Conservation (phyloP, 2,113 vertebrate genomes). For the Benitochromis conjunctus region DNA sequence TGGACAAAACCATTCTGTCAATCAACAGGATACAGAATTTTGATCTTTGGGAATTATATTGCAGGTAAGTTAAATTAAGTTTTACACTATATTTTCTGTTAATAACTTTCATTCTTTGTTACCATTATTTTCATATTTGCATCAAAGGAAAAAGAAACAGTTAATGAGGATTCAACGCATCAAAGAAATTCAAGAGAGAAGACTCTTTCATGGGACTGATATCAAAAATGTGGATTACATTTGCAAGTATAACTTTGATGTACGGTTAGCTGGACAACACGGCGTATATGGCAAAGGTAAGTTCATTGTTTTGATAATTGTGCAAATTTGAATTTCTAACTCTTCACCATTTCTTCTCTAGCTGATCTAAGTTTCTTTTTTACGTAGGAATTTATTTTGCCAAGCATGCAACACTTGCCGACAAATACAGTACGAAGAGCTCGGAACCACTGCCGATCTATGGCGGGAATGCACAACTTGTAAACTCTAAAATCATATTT, state of each 20-base stretch:
- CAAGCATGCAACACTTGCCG: slow-evolving; percentile 73
- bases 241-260: slow-evolving; percentile 88
- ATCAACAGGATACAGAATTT: slow-evolving; percentile 87
- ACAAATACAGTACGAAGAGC: slow-evolving; percentile 73
- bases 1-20: slow-evolving; percentile 73
- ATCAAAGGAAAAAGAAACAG: slow-evolving; percentile 82
- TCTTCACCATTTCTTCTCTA: accelerated
- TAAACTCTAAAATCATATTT: slow-evolving; percentile 72
- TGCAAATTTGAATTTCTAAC: not conserved
- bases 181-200: slow-evolving; percentile 73
- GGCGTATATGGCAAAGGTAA: slow-evolving; percentile 79
- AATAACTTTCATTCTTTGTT: accelerated
- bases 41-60: slow-evolving; percentile 88
- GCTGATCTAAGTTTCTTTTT: not conserved
- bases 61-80: slow-evolving; percentile 66
- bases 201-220: slow-evolving; percentile 85
- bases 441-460: slow-evolving; percentile 23
- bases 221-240: slow-evolving; percentile 80
- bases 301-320: not conserved
- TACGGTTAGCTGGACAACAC: slow-evolving; percentile 75
- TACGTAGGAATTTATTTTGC: slow-evolving; percentile 85
- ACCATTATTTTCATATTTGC: not conserved
- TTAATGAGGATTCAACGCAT: slow-evolving; percentile 76
- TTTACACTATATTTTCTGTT: accelerated
- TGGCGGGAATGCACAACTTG: accelerated